These are phyloP conservation scores for Cuculus canorus DNA, from an alignment of 2,797 vertebrate species.

Conservation along the genomic window DNA sequence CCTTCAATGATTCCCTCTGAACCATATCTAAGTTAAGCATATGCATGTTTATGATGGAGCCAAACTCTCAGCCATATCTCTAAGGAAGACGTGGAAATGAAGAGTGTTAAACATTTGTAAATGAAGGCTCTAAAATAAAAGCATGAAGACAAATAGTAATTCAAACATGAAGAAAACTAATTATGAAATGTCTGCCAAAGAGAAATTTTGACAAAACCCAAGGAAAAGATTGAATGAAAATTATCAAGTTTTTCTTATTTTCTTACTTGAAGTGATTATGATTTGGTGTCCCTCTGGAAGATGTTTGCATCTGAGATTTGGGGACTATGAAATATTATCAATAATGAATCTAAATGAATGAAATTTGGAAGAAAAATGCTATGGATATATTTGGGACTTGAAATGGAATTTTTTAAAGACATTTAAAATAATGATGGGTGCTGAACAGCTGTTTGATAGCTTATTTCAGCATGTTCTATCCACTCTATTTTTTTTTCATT, in stretches of 20 bases:
- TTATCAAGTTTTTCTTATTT: neutral
- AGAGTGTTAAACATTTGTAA: accelerated
- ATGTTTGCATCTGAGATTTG: neutral
- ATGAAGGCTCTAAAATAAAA: neutral
- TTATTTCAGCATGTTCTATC: neutral
- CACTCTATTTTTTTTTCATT: neutral
- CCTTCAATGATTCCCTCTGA: neutral
- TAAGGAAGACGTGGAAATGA: neutral
- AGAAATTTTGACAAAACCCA: neutral
- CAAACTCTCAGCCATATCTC: neutral
- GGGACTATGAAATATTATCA: neutral
- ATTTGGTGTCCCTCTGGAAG: neutral
- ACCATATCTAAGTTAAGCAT: neutral
- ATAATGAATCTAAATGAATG: neutral
- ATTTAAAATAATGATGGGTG: neutral
- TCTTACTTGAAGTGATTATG: accelerated
- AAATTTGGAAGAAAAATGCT: neutral
- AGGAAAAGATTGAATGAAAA: neutral
- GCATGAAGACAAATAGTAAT: neutral
- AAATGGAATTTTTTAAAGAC: neutral
- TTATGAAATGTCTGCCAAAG: neutral
- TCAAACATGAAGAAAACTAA: neutral
- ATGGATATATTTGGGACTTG: neutral
- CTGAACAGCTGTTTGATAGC: neutral
- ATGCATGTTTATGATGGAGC: neutral